phyloP scores from a whole-genome alignment of 2,797 vertebrate genomes.

The Lutjanus argentimaculatus region DNA sequence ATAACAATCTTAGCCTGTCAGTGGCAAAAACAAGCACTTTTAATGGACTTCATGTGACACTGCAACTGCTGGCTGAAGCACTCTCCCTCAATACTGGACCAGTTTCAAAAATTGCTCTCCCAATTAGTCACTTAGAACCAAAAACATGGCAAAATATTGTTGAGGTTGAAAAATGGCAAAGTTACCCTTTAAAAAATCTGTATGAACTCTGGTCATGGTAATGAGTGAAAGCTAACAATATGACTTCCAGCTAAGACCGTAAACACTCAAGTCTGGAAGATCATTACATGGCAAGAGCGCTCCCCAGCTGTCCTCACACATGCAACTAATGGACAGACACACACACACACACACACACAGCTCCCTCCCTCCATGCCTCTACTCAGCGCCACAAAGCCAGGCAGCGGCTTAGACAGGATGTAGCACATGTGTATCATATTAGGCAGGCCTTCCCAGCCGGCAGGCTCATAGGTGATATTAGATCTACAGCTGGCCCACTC shows the following conservation, averaged over 20 bases:
- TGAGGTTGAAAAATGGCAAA: too few relatives aligned
- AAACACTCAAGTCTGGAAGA: slow-evolving; percentile 51
- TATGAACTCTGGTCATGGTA: neutral
- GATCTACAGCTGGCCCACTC: slow-evolving; percentile 81
- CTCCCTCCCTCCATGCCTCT: slow-evolving; percentile 19
- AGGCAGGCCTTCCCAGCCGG: slow-evolving; percentile 73
- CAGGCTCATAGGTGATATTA: slow-evolving; percentile 79
- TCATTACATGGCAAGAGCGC: slow-evolving; percentile 44
- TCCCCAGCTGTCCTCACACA: slow-evolving; percentile 65
- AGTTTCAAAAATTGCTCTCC: too few relatives aligned
- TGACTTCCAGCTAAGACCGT: slow-evolving; percentile 51
- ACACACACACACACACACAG: neutral
- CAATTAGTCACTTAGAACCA: too few relatives aligned
- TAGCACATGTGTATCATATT: slow-evolving; percentile 86
- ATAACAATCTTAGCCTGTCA: too few relatives aligned
- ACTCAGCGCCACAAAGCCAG: slow-evolving; percentile 50
- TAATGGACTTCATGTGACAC: too few relatives aligned
- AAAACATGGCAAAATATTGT: too few relatives aligned
- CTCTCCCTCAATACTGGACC: too few relatives aligned
- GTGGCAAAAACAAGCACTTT: too few relatives aligned
- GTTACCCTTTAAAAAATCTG: too few relatives aligned
- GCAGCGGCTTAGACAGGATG: slow-evolving; percentile 81
- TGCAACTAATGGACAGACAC: slow-evolving; percentile 33
- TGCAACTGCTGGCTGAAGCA: too few relatives aligned
- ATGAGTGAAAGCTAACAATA: slow-evolving; percentile 47